These are phyloP conservation scores for Cheilosia pagana DNA, from an alignment of 2,888 invertebrate genomes.

Conservation along the genomic window DNA sequence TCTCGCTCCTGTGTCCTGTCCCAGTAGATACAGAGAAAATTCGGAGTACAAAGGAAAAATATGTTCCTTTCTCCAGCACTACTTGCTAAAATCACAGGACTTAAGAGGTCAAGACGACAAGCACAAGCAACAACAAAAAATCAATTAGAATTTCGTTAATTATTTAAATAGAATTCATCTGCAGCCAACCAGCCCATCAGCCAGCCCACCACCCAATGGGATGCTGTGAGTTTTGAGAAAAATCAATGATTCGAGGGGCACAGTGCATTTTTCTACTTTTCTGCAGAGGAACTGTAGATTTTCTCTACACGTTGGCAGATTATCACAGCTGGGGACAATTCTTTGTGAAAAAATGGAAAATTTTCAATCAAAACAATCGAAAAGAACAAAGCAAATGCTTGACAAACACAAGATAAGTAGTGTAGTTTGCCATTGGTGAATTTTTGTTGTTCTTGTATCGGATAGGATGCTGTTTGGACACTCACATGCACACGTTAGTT, in stretches of 20 bases:
- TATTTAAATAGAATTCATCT: not conserved
- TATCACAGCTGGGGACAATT: not conserved
- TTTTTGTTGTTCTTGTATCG: slow-evolving; percentile 40
- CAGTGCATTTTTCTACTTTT: slow-evolving; percentile 12
- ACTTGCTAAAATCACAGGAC: not conserved
- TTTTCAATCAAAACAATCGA: slow-evolving; percentile 42
- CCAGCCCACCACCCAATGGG: slow-evolving; percentile 24
- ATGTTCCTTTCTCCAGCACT: not conserved
- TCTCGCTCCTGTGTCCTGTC: slow-evolving; percentile 12
- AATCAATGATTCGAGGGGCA: slow-evolving; percentile 61
- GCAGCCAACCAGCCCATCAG: not conserved
- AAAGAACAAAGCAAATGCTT: slow-evolving; percentile 24
- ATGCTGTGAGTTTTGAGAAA: slow-evolving; percentile 64
- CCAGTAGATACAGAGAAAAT: slow-evolving; percentile 64
- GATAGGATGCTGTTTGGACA: slow-evolving; percentile 37
- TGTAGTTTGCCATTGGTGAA: slow-evolving; percentile 5
- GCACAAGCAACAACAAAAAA: not conserved
- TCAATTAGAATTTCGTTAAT: slow-evolving; percentile 13
- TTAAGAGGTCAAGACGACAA: not conserved
- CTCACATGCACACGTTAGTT: slow-evolving; percentile 8
- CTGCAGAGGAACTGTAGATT: not conserved
- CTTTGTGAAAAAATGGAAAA: not conserved
- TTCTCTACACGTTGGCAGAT: not conserved
- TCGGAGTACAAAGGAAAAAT: slow-evolving; percentile 43
- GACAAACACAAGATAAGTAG: not conserved